These are phyloP conservation scores for Pyrgilauda ruficollis DNA, from an alignment of 2,113 vertebrate genomes.

Conservation along the genomic window DNA sequence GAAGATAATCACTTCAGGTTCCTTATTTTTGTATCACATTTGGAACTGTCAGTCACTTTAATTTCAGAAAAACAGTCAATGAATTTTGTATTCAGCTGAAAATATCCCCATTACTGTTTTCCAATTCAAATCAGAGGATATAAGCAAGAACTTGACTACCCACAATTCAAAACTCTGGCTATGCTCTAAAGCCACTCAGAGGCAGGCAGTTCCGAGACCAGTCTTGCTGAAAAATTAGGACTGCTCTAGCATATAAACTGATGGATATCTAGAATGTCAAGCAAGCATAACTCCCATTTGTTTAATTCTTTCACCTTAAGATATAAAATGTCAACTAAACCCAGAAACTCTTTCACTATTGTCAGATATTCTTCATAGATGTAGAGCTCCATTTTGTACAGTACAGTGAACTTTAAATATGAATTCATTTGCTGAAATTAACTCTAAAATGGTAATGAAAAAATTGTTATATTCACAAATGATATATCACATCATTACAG, in stretches of 20 bases:
- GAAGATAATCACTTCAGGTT: not conserved
- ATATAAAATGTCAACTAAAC: conserved; percentile 15
- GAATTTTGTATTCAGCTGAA: not conserved
- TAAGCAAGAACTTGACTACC: not conserved
- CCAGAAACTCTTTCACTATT: not conserved
- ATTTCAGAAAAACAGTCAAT: not conserved
- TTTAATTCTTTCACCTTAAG: conserved; percentile 40
- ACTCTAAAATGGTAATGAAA: conserved; percentile 45
- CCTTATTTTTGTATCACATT: not conserved
- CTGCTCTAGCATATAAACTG: not conserved
- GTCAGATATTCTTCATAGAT: not conserved
- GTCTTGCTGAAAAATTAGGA: not conserved
- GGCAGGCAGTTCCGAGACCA: not conserved
- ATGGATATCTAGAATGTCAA: not conserved
- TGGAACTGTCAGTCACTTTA: not conserved
- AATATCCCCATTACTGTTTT: not conserved
- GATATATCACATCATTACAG: conserved; percentile 23
- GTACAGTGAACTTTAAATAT: conserved; percentile 48
- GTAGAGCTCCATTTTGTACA: conserved; percentile 1
- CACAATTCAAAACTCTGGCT: not conserved
- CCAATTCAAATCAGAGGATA: not conserved
- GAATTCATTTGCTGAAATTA: conserved; percentile 57
- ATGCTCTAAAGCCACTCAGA: not conserved
- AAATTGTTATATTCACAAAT: conserved; percentile 17
- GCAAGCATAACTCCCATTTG: not conserved